phyloP scores from a whole-genome alignment of 2,888 invertebrate species.

The Pegoplata infirma region DNA sequence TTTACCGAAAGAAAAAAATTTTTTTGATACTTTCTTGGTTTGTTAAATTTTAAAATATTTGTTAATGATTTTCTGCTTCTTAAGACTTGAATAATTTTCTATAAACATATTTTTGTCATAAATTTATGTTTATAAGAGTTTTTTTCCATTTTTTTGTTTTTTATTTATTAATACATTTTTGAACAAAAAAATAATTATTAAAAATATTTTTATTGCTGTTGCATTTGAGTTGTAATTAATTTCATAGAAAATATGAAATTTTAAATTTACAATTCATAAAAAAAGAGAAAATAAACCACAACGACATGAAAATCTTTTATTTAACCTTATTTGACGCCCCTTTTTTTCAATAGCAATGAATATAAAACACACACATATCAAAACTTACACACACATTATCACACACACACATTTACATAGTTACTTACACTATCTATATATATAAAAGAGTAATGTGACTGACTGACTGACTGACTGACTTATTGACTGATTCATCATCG shows the following conservation, averaged over 20 bases:
- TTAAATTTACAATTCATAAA: constrained; percentile 46
- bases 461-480: no score
- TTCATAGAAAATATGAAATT: constrained; percentile 57
- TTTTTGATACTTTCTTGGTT: no score
- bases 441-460: no score
- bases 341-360: constrained; percentile 48
- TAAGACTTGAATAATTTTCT: background rate
- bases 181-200: background rate
- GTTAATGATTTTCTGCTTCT: background rate
- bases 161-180: constrained; percentile 6
- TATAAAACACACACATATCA: constrained; percentile 43
- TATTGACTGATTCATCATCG: no score
- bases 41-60: background rate
- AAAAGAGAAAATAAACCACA: constrained; percentile 39
- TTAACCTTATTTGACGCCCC: constrained; percentile 61
- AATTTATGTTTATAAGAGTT: constrained; percentile 36
- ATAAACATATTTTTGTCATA: constrained; percentile 37
- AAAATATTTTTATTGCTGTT: constrained; percentile 35
- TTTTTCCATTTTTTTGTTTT: no score
- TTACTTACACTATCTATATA: constrained; percentile 8
- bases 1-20: no score
- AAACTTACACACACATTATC: constrained; percentile 13
- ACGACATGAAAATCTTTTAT: constrained; percentile 50
- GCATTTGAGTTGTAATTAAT: constrained; percentile 58
- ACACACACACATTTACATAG: background rate